phyloP scores from a whole-genome alignment of 2,888 invertebrate genomes.

The Nyleta sp. region DNA sequence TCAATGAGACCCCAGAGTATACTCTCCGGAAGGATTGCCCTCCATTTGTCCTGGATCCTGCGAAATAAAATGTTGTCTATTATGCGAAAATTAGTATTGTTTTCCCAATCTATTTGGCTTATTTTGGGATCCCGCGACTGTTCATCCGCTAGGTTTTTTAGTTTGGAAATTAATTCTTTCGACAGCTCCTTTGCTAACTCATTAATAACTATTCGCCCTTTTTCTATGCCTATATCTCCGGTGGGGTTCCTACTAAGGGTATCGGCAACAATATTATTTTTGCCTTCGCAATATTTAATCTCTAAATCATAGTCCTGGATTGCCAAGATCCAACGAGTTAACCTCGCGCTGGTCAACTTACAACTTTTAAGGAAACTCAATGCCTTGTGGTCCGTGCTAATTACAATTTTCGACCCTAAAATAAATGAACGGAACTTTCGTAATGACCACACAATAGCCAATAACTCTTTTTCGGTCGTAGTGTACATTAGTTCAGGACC shows the following conservation, averaged over 20 bases:
- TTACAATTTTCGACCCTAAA: slow-evolving; percentile 60
- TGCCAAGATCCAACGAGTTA: slow-evolving; percentile 70
- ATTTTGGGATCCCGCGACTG: background rate
- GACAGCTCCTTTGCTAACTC: background rate
- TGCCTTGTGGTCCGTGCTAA: slow-evolving; percentile 69
- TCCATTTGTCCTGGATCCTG: background rate
- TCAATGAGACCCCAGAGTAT: background rate
- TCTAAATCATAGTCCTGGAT: slow-evolving; percentile 69
- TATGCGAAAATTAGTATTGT: background rate
- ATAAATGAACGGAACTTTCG: slow-evolving; percentile 17
- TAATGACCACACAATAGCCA: slow-evolving; percentile 50
- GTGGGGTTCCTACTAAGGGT: background rate
- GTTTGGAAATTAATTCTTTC: background rate
- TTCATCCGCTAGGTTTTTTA: background rate
- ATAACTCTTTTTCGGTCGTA: slow-evolving; percentile 49
- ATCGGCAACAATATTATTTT: slow-evolving; percentile 69
- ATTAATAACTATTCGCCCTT: background rate
- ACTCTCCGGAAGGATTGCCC: background rate
- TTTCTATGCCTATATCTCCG: background rate
- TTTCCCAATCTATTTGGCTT: background rate
- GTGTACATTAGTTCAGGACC: slow-evolving; percentile 36
- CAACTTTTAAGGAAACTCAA: background rate
- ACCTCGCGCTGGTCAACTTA: slow-evolving; percentile 38
- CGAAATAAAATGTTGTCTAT: background rate
- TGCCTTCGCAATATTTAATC: slow-evolving; percentile 67